Base-by-base conservation (phyloP, 2,113 vertebrate genomes). In the human region DNA sequence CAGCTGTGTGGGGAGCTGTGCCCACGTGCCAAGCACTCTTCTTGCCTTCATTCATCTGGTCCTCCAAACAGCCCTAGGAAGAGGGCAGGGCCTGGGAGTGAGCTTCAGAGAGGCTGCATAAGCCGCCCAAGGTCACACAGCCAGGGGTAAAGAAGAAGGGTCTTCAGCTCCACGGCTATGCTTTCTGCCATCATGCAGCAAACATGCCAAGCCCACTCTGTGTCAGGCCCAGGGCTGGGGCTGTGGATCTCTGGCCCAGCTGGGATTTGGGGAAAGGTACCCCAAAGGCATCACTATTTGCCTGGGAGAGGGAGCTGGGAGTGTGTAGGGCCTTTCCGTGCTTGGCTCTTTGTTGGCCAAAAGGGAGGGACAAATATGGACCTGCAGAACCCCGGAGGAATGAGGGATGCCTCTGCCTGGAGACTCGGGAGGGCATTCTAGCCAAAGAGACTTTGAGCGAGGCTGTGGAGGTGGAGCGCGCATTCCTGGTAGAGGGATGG, bases 41-140 rank as follows among this genome's bases (percentile, higher is more conserved):
- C 55, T 25, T 72, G 93, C 48, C 38, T 95, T 92, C 90, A 38
- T 90, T 94, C 95, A 95, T 95, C 81, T 88, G 40, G 75, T 97
- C 79, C 32, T 93, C 61, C 43, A 50, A 91, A 96, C 8, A 95
- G 82, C 66, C 88, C 38, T 87, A 93, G 85, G 90, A 96, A 93
- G 85, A 59, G 20, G 40, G 45, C 48, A 70, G 89, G 82, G 43
- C 48, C 70, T 66, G 61, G 52, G 38, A 93, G 38, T 45, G 81
- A 76, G 88, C 55, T 52, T 94, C 94, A 94, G 73, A 97, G 95
- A 95, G 75, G 55, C 76, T 43, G 17, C 11, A 40, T 43, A 9
- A 14, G 38, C 35, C 59, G 52, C 8, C 52, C 40, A 72, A 50
- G 68, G 61, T 40, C 89, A 93, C 89, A 52, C 75, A 95, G 94